Conservation (phyloP, 2,797 vertebrate species). For the Antrozous pallidus region DNA sequence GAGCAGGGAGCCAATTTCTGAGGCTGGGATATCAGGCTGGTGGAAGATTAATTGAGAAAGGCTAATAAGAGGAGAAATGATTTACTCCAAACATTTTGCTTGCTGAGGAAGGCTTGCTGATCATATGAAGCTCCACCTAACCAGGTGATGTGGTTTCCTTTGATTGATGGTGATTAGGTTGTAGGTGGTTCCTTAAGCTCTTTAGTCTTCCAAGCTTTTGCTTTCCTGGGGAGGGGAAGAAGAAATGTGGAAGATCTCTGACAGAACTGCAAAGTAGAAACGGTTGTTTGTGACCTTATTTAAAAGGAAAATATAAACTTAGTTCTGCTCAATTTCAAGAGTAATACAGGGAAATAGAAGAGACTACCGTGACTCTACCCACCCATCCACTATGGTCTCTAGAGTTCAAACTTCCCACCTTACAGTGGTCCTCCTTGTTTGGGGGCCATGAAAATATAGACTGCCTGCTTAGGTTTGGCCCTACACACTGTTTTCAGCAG, state of each 20-base stretch:
- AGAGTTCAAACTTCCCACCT: neutral
- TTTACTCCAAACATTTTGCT: conserved; percentile 32
- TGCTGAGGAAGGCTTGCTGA: conserved; percentile 30
- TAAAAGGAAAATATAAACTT: conserved; percentile 18
- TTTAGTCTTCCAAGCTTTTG: neutral
- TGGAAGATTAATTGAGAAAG: conserved; percentile 36
- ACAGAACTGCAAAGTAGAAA: neutral
- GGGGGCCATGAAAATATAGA: neutral
- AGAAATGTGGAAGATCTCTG: conserved; percentile 5
- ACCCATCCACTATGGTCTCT: neutral
- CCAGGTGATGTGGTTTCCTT: neutral
- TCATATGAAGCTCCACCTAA: conserved; percentile 14
- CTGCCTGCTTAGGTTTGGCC: neutral
- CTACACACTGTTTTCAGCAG: neutral
- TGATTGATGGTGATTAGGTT: conserved; percentile 3
- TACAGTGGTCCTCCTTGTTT: neutral
- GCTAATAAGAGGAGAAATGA: conserved; percentile 32
- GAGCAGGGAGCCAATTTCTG: conserved; percentile 25
- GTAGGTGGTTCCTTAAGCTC: conserved; percentile 1
- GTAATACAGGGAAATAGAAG: neutral
- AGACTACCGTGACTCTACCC: neutral
- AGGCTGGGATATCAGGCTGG: neutral
- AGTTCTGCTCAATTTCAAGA: conserved; percentile 20
- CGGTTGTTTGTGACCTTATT: neutral
- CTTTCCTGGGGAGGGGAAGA: neutral